Conservation (phyloP, 2,797 vertebrate species). For the Microctenopoma stevenorrisi region DNA sequence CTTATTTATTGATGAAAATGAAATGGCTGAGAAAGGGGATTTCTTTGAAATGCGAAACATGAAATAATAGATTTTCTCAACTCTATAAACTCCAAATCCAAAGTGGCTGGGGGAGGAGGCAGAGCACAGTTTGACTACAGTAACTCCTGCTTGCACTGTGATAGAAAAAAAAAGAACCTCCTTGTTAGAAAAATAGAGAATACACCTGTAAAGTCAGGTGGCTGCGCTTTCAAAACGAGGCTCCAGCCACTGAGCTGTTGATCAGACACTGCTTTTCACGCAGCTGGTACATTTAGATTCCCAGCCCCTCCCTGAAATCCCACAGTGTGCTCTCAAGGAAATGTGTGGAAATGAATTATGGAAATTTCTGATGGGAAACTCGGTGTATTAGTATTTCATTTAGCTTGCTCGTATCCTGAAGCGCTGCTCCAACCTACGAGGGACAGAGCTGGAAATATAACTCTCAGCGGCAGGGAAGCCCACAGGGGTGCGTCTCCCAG, state of each 20-base stretch:
- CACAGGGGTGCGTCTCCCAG: conserved; percentile 79
- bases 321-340: conserved; percentile 85
- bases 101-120: conserved; percentile 42
- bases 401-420: conserved; percentile 81
- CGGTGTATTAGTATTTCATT: conserved; percentile 86
- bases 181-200: conserved; percentile 59
- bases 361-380: conserved; percentile 89
- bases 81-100: conserved; percentile 65
- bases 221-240: conserved; percentile 66
- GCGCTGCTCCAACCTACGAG: conserved; percentile 79
- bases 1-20: conserved; percentile 85
- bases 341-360: conserved; percentile 89
- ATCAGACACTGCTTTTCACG: conserved; percentile 79
- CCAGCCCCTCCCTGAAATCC: conserved; percentile 81
- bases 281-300: conserved; percentile 78
- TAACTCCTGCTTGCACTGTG: conserved; percentile 33
- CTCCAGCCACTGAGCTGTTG: conserved; percentile 72
- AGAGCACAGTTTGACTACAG: conserved; percentile 45
- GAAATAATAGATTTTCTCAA: conserved; percentile 77
- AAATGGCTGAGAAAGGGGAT: conserved; percentile 77
- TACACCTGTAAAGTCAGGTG: conserved; percentile 76
- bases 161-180: conserved; percentile 27
- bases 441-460: conserved; percentile 84
- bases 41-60: conserved; percentile 79
- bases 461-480: conserved; percentile 81